Evolutionary conservation across 2,113 vertebrate genomes (phyloP).

Genomic region (Larimichthys crocea): DNA sequence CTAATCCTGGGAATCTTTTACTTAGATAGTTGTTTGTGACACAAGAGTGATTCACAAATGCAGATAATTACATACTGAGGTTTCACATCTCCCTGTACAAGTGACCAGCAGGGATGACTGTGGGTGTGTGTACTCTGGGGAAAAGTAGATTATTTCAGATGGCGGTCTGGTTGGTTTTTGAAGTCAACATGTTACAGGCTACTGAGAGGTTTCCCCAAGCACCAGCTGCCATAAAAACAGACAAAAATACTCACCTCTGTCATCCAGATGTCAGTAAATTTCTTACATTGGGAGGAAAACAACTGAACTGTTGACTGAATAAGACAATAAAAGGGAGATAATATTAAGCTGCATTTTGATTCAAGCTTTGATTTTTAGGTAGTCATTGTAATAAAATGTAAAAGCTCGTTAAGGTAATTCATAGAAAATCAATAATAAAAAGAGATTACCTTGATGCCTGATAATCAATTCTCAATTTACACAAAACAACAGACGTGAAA

Average conservation of each 20-base stretch:
- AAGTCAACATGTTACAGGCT: conserved; percentile 44
- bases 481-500: too few species aligned
- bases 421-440: too few species aligned
- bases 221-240: conserved; percentile 14
- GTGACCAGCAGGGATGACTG: background rate
- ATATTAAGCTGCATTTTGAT: background rate
- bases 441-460: too few species aligned
- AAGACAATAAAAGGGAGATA: background rate
- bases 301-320: background rate
- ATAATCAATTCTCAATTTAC: too few species aligned
- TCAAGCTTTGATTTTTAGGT: background rate
- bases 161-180: background rate
- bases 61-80: conserved; percentile 12
- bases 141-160: conserved; percentile 3
- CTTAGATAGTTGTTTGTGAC: conserved; percentile 28
- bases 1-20: background rate
- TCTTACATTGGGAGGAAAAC: background rate
- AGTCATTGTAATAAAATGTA: background rate
- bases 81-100: background rate
- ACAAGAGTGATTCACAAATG: conserved; percentile 14
- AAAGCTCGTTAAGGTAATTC: too few species aligned
- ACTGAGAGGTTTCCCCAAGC: conserved; percentile 41
- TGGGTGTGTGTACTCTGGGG: background rate
- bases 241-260: background rate
- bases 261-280: conserved; percentile 1